Evolutionary conservation across 2,888 invertebrate species (phyloP).

Genomic region (Cheilosia vulpina): DNA sequence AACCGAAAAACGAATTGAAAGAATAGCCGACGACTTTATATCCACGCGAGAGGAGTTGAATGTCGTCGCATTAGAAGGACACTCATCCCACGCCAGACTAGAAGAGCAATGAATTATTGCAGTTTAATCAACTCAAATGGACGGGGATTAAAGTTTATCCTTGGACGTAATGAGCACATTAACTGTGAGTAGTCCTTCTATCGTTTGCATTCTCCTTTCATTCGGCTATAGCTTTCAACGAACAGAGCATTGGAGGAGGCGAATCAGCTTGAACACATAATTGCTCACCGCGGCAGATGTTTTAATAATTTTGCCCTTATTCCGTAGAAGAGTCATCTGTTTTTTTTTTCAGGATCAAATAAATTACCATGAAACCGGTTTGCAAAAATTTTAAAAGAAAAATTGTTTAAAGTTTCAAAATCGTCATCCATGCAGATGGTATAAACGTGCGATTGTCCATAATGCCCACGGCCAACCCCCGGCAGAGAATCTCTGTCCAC

Average conservation of each 20-base stretch:
- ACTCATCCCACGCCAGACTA: constrained; percentile 26
- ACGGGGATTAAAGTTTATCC: constrained; percentile 50
- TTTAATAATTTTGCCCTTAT: constrained; percentile 35
- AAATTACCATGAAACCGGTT: constrained; percentile 39
- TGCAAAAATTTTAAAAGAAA: constrained; percentile 16
- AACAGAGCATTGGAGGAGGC: neutral
- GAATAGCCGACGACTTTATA: constrained; percentile 6
- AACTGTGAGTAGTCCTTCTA: constrained; percentile 20
- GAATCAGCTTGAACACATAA: constrained; percentile 25
- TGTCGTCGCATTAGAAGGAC: constrained; percentile 6
- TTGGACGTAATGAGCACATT: constrained; percentile 44
- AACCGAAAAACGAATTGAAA: constrained; percentile 9
- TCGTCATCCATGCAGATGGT: constrained; percentile 35
- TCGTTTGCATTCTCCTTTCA: constrained; percentile 7
- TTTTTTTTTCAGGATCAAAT: constrained; percentile 36
- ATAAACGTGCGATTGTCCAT: constrained; percentile 7
- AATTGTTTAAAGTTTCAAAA: constrained; percentile 19
- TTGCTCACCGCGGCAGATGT: constrained; percentile 51
- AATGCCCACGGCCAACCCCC: neutral
- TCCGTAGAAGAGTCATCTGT: constrained; percentile 34
- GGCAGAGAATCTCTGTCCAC: constrained; percentile 6
- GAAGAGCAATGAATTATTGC: constrained; percentile 46
- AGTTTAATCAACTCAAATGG: constrained; percentile 57
- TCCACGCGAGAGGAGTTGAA: constrained; percentile 23
- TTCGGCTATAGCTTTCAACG: constrained; percentile 1